These are phyloP conservation scores for Petrocephalus microphthalmus DNA, from an alignment of 2,113 vertebrate species.

Conservation along the genomic window DNA sequence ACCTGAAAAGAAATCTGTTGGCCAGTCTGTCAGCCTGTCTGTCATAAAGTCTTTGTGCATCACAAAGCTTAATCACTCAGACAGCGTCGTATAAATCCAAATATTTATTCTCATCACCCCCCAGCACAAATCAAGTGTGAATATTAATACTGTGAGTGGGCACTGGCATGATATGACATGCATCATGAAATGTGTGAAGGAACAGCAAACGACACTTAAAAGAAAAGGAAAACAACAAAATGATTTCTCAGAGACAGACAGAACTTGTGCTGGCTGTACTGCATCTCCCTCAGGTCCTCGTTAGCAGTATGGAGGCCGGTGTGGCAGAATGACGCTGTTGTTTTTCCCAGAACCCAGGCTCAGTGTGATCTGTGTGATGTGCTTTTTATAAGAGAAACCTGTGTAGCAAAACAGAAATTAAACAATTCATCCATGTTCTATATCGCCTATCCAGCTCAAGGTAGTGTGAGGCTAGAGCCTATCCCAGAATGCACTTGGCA, in stretches of 20 bases:
- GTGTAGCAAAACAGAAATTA: not conserved
- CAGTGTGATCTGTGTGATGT: not conserved
- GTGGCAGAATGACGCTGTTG: not conserved
- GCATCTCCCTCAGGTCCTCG: not conserved
- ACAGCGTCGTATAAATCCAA: not conserved
- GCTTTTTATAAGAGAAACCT: not conserved
- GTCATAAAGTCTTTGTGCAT: conserved; percentile 1
- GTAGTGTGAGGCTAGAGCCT: not conserved
- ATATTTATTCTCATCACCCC: not conserved
- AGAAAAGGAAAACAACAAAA: not conserved
- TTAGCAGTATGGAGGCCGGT: not conserved
- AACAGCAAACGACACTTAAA: not conserved
- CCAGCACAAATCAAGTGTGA: not conserved
- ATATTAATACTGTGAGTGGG: conserved; percentile 6
- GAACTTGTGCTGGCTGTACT: not conserved
- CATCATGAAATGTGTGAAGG: conserved; percentile 1
- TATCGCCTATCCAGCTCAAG: not conserved
- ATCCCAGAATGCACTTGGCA: not conserved
- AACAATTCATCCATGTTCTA: not conserved
- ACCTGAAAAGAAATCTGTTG: not conserved
- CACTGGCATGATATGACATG: not conserved
- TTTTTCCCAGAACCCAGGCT: not conserved
- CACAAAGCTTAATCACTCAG: not conserved
- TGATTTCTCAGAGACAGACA: not conserved
- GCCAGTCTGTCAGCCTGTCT: not conserved